phyloP scores from a whole-genome alignment of 2,113 vertebrate genomes.

The Cyanoramphus novaezelandiae region DNA sequence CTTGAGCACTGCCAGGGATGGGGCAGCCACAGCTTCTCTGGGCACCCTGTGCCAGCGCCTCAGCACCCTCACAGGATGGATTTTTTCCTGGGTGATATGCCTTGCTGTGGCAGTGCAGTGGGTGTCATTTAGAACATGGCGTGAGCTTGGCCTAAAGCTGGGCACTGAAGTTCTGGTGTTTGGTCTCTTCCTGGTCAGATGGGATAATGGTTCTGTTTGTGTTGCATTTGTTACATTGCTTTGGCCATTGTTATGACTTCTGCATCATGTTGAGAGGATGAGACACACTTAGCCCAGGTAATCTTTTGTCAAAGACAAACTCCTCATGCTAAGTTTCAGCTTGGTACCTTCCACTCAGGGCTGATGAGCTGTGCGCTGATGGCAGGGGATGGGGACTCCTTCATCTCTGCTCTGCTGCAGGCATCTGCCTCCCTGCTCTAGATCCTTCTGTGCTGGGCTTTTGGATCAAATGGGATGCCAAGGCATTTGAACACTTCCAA shows the following conservation, averaged over 20 bases:
- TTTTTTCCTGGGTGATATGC: neutral
- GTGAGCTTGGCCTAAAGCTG: neutral
- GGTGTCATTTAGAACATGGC: neutral
- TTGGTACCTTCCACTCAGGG: neutral
- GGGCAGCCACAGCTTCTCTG: neutral
- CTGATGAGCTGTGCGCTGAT: neutral
- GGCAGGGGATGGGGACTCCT: neutral
- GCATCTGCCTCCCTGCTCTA: neutral
- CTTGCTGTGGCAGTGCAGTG: neutral
- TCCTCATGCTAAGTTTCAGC: neutral
- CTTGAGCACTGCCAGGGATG: neutral
- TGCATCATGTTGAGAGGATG: neutral
- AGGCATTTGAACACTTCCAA: neutral
- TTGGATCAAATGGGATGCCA: neutral
- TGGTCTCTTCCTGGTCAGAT: neutral
- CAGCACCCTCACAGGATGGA: neutral
- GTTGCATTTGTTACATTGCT: neutral
- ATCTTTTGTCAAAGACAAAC: neutral
- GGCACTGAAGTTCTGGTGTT: neutral
- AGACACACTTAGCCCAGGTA: neutral
- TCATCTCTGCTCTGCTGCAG: neutral
- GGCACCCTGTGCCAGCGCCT: neutral
- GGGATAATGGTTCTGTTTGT: neutral
- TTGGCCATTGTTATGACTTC: neutral
- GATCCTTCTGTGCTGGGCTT: neutral